These are phyloP conservation scores for Enteromius mattozi DNA, from an alignment of 2,797 vertebrate species.

Conservation along the genomic window DNA sequence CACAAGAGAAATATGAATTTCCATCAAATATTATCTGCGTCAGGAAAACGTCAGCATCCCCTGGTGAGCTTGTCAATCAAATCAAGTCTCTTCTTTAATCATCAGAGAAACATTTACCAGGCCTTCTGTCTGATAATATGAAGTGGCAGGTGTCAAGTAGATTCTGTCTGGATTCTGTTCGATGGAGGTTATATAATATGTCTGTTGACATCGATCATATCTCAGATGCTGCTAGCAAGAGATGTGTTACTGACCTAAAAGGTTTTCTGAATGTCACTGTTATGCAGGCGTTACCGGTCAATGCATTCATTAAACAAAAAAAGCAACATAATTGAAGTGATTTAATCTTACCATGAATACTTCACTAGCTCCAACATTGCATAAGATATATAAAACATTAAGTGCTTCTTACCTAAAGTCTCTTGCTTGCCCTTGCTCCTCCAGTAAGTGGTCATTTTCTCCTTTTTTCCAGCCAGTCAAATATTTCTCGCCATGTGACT, in stretches of 20 bases:
- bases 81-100: slow-evolving; percentile 13
- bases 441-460: slow-evolving; percentile 78
- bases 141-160: slow-evolving; percentile 56
- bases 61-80: slow-evolving; percentile 35
- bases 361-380: background rate
- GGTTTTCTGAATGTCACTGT: slow-evolving; percentile 8
- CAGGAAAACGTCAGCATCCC: slow-evolving; percentile 16
- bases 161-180: slow-evolving; percentile 60
- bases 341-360: background rate
- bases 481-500: slow-evolving; percentile 77
- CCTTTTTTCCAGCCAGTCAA: slow-evolving; percentile 85
- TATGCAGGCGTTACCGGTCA: background rate
- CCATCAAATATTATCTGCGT: slow-evolving; percentile 8
- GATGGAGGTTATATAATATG: slow-evolving; percentile 66
- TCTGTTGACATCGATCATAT: slow-evolving; percentile 63
- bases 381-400: background rate
- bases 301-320: slow-evolving; percentile 8
- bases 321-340: background rate
- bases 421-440: slow-evolving; percentile 73
- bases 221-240: slow-evolving; percentile 5
- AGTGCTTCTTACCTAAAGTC: slow-evolving; percentile 68
- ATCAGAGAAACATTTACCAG: slow-evolving; percentile 1
- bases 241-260: slow-evolving; percentile 37
- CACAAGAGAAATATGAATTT: slow-evolving; percentile 14
- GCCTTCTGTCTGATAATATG: slow-evolving; percentile 51